phyloP scores from a whole-genome alignment of 2,888 invertebrate genomes.

The Muscina levida region DNA sequence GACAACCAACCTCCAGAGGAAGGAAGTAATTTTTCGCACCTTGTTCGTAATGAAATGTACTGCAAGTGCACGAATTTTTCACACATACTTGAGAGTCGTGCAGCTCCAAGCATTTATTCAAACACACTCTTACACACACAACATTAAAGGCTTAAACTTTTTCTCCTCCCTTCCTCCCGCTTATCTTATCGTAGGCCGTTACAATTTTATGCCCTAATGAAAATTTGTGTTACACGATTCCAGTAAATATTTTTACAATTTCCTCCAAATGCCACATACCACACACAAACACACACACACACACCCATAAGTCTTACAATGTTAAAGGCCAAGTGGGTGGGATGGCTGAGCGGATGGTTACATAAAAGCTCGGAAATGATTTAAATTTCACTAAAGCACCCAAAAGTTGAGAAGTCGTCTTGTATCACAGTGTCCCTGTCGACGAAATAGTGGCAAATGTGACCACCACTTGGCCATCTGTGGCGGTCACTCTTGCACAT shows the following conservation, averaged over 20 bases:
- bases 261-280: constrained; percentile 42
- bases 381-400: constrained; percentile 55
- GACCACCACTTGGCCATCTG: background rate
- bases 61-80: constrained; percentile 36
- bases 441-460: constrained; percentile 29
- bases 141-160: constrained; percentile 46
- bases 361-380: constrained; percentile 64
- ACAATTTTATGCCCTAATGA: constrained; percentile 64
- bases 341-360: constrained; percentile 17
- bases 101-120: background rate
- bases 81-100: constrained; percentile 33
- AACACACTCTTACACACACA: constrained; percentile 3
- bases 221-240: constrained; percentile 61
- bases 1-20: constrained; percentile 36
- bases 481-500: constrained; percentile 14
- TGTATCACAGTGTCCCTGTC: constrained; percentile 11
- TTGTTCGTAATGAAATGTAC: constrained; percentile 60
- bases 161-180: constrained; percentile 28
- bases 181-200: constrained; percentile 24
- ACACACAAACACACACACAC: no score
- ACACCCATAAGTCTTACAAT: background rate
- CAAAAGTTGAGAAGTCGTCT: background rate
- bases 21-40: constrained; percentile 68
- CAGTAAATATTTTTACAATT: constrained; percentile 64
- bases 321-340: no score